phyloP scores from a whole-genome alignment of 2,113 vertebrate genomes.

The Ivindomyrus marchei region DNA sequence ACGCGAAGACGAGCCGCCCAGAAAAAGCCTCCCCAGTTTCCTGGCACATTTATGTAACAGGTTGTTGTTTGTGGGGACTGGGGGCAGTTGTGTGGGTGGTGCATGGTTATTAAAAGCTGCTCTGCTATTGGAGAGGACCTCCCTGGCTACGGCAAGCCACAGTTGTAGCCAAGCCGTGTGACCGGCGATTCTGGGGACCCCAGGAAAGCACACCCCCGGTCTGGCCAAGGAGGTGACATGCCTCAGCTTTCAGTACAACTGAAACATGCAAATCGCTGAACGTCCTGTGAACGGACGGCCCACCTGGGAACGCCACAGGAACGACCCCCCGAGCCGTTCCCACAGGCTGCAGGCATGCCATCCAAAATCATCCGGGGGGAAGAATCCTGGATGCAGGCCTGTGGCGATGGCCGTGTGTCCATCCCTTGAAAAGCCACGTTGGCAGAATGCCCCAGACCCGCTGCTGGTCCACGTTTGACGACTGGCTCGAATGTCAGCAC shows the following conservation, averaged over 20 bases:
- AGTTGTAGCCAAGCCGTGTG: background rate
- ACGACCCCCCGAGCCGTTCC: background rate
- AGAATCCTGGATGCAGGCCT: background rate
- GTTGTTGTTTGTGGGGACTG: background rate
- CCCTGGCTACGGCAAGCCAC: background rate
- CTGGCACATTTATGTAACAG: background rate
- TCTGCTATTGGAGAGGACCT: constrained; percentile 3
- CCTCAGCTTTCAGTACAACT: background rate
- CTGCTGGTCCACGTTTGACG: background rate
- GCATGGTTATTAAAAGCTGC: constrained; percentile 7
- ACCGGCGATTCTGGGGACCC: background rate
- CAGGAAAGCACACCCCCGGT: background rate
- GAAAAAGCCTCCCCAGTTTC: background rate
- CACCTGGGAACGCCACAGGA: background rate
- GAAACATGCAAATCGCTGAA: background rate
- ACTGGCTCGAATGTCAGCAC: background rate
- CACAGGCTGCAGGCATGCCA: background rate
- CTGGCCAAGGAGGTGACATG: background rate
- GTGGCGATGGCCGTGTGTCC: background rate
- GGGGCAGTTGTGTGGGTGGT: constrained; percentile 1
- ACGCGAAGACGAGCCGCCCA: background rate
- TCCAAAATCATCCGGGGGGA: background rate
- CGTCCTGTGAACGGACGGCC: background rate
- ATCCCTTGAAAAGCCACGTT: background rate
- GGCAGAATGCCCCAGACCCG: background rate